Evolutionary conservation across 1,140 invertebrate species (phyloP).

Genomic region (Zaprionus ornatus): DNA sequence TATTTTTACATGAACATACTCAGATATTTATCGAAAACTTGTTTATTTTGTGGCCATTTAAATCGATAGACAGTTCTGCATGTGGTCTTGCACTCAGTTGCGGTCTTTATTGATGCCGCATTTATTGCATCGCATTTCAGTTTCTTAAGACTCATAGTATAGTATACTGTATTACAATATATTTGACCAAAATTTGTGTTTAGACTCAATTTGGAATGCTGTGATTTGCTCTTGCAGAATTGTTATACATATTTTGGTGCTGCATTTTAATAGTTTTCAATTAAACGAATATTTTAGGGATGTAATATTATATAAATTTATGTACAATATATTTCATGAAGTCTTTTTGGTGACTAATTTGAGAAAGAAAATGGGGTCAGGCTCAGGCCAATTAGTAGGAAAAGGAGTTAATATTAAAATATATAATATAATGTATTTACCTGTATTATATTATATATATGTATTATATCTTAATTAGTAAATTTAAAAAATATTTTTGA

Average conservation of each 20-base stretch:
- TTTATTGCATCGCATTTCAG: constrained; percentile 1
- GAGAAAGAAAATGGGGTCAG: too few species aligned
- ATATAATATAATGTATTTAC: too few species aligned
- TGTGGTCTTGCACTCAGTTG: constrained; percentile 21
- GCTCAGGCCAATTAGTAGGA: too few species aligned
- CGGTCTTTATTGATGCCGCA: constrained; percentile 20
- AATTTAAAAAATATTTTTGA: too few species aligned
- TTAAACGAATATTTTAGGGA: not conserved
- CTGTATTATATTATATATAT: too few species aligned
- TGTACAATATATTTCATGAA: not conserved
- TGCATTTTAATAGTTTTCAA: not conserved
- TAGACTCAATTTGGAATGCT: not conserved
- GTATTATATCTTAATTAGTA: too few species aligned
- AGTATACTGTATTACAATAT: too few species aligned
- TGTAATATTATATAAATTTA: not conserved
- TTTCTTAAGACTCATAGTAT: constrained; percentile 9
- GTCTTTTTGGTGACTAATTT: not conserved
- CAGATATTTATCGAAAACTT: constrained; percentile 30
- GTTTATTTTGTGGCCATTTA: constrained; percentile 36
- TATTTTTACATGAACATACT: not conserved
- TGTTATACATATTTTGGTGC: not conserved
- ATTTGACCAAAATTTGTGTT: too few species aligned
- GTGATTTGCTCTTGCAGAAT: not conserved
- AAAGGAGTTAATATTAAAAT: too few species aligned
- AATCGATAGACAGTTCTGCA: constrained; percentile 43